Evolutionary conservation across 30 jellyfish, hydroid and myxozoan species (phyloP).

Genomic region (Aurelia coerulea): DNA sequence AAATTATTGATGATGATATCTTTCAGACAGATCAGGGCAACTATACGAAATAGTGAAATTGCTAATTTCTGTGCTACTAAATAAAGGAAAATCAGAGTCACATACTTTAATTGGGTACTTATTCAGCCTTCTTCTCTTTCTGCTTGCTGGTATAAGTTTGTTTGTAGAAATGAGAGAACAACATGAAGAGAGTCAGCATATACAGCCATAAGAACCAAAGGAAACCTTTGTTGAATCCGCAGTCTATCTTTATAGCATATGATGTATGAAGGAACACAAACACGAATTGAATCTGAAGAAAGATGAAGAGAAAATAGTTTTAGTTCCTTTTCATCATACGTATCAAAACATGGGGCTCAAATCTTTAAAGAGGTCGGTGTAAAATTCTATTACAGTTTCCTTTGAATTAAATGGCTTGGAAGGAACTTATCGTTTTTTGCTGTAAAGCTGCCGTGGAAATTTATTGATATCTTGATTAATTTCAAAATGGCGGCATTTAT

Average conservation of each 20-base stretch:
- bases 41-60: neutral
- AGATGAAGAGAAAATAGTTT: neutral
- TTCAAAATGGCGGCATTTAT: too few species aligned
- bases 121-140: slow-evolving; percentile 57
- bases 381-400: too few species aligned
- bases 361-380: too few species aligned
- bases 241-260: slow-evolving; percentile 70
- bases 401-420: too few species aligned
- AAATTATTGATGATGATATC: too few species aligned
- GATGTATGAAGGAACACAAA: slow-evolving; percentile 78
- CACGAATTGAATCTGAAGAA: slow-evolving; percentile 79
- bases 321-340: too few species aligned
- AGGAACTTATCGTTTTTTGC: too few species aligned
- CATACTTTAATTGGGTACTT: neutral
- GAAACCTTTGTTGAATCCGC: slow-evolving; percentile 62
- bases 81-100: neutral
- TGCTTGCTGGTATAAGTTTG: slow-evolving; percentile 70
- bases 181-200: slow-evolving; percentile 85
- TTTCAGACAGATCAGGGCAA: neutral
- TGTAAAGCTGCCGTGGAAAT: too few species aligned
- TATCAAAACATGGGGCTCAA: too few species aligned
- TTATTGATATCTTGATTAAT: too few species aligned
- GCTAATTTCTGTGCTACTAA: neutral
- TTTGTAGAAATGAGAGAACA: slow-evolving; percentile 87
- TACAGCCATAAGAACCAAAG: slow-evolving; percentile 78